Conservation (phyloP, 2,888 invertebrate genomes). For the Sarcophaga caerulescens region DNA sequence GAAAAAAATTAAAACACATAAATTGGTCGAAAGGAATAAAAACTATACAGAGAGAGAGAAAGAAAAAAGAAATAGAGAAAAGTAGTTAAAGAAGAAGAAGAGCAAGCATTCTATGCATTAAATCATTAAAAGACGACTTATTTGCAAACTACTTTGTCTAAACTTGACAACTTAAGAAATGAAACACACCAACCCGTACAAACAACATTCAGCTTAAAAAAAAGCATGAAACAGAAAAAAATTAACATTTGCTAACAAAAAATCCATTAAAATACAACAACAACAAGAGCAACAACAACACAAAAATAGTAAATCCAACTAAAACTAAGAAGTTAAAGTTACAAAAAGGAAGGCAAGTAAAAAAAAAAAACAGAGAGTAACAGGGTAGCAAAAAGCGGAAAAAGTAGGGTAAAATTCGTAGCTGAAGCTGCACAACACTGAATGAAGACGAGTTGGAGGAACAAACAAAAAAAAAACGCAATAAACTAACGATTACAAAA, state of each 20-base stretch:
- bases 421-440: not conserved
- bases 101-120: constrained; percentile 62
- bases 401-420: not conserved
- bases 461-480: constrained; percentile 52
- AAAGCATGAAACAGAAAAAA: no score
- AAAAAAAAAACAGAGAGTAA: constrained; percentile 29
- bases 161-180: constrained; percentile 68
- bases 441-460: not conserved
- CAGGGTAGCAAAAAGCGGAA: not conserved
- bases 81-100: not conserved
- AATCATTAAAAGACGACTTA: constrained; percentile 69
- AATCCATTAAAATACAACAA: constrained; percentile 31
- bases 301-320: constrained; percentile 45
- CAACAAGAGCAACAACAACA: constrained; percentile 23
- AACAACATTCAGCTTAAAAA: not conserved
- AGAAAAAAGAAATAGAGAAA: not conserved
- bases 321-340: constrained; percentile 56
- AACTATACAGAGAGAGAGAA: not conserved
- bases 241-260: no score
- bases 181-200: constrained; percentile 51
- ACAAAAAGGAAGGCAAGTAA: not conserved
- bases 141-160: constrained; percentile 69
- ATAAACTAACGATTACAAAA: constrained; percentile 68
- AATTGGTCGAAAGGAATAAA: constrained; percentile 9
- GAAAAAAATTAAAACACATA: constrained; percentile 18